Conservation (phyloP, 2,797 vertebrate genomes). For the Dryobates pubescens region DNA sequence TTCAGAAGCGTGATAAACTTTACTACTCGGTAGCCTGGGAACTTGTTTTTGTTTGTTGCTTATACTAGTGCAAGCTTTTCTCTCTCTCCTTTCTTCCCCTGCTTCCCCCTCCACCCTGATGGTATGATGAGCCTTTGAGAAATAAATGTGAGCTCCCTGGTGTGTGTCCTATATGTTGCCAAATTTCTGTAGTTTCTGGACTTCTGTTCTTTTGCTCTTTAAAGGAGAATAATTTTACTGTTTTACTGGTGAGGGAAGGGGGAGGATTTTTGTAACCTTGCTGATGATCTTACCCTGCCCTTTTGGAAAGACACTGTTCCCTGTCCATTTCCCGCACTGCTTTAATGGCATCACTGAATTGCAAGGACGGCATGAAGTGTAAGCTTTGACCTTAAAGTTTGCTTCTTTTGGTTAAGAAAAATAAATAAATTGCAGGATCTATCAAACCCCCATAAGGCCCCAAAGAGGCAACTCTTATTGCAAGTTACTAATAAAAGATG, state of each 20-base stretch:
- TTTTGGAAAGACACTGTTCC: not conserved
- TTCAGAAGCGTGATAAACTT: conserved; percentile 62
- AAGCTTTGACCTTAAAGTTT: conserved; percentile 35
- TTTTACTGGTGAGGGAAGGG: not conserved
- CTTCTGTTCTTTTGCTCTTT: not conserved
- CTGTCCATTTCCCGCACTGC: not conserved
- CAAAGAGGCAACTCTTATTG: not conserved
- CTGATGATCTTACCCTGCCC: not conserved
- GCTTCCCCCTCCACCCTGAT: not conserved
- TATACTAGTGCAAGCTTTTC: not conserved
- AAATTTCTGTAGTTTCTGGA: not conserved
- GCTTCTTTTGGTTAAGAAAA: not conserved
- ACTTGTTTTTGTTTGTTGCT: conserved; percentile 44
- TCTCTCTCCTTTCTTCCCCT: not conserved
- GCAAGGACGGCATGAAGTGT: not conserved
- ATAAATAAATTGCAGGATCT: not conserved
- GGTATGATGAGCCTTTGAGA: not conserved
- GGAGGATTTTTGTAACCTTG: not conserved
- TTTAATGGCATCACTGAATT: conserved; percentile 9
- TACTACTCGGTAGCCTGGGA: conserved; percentile 60
- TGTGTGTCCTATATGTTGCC: not conserved
- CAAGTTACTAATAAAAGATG: not conserved
- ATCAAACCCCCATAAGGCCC: not conserved
- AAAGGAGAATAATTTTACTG: not conserved
- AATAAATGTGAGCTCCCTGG: conserved; percentile 1